Evolutionary conservation across 2,888 invertebrate genomes (phyloP).

Genomic region (Spialia ferax): DNA sequence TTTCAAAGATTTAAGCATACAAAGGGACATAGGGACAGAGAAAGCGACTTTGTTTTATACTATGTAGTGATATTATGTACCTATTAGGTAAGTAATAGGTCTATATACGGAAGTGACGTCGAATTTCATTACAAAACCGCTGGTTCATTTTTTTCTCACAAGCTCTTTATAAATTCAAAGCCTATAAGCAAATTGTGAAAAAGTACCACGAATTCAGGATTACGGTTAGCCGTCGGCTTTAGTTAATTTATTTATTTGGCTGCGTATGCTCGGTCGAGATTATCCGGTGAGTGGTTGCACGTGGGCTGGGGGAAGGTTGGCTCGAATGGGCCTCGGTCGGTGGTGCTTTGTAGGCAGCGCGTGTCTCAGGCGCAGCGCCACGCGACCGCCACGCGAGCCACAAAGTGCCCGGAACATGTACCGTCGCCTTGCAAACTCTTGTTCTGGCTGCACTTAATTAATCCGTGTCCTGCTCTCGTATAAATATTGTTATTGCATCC

Average conservation of each 20-base stretch:
- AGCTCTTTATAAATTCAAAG: conserved; percentile 52
- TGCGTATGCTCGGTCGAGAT: conserved; percentile 73
- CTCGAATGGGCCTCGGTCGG: not conserved
- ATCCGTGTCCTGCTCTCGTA: conserved; percentile 67
- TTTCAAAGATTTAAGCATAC: too few relatives aligned
- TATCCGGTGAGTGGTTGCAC: conserved; percentile 64
- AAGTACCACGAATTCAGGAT: conserved; percentile 54
- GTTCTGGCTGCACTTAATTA: conserved; percentile 81
- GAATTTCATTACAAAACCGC: not conserved
- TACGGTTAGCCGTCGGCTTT: conserved; percentile 56
- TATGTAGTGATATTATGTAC: too few relatives aligned
- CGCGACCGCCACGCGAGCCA: conserved; percentile 58
- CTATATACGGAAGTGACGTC: not conserved
- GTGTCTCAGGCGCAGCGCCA: conserved; percentile 48
- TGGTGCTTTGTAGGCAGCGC: conserved; percentile 36
- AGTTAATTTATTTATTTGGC: conserved; percentile 83
- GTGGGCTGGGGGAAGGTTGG: conserved; percentile 45
- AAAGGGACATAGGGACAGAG: too few relatives aligned
- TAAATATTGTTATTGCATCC: conserved; percentile 54
- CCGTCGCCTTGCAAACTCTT: conserved; percentile 74
- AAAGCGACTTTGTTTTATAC: too few relatives aligned
- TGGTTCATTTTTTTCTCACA: conserved; percentile 59
- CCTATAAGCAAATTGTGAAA: conserved; percentile 55
- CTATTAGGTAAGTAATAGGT: too few relatives aligned
- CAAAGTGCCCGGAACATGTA: conserved; percentile 75